Evolutionary conservation across 1,140 invertebrate genomes (phyloP), one percentile per base, ranked within the genome.

Genomic region (Agrilus planipennis): DNA sequence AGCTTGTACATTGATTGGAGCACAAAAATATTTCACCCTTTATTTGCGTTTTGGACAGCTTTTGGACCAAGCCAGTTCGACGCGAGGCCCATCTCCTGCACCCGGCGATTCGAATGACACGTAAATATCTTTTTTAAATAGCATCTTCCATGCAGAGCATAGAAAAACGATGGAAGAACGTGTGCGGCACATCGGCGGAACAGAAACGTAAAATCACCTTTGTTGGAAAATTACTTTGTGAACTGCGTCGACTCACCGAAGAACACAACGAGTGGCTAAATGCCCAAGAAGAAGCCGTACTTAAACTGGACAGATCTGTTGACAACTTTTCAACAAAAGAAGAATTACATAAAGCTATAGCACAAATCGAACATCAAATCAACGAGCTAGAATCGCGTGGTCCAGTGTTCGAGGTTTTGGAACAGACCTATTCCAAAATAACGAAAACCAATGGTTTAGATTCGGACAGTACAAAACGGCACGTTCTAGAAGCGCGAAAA

Each of bases 151-250:
- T 81, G 44, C 75, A 83, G 22, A 79, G 76, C 39, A 64, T 91
- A 0, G 84, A 90, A 49, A 74, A 76, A 52, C 73, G 81, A 42
- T 88, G 88, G 89, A 84, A 80, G 47, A 73, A 72, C 29, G 79
- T 89, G 17, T 89, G 85, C 56, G 71, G 73, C 6, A 69, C 77
- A 53, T 84, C 83, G 0, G 73, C 80, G 12, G 81, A 85, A 39
- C 67, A 79, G 3, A 81, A 81, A 56, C 63, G 61, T 14, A 79
- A 66, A 57, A 81, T 84, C 52, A 69, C 71, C 30, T 73, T 65
- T 44, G 68, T 74, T 0, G 83, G 81, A 77, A 72, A 73, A 41
- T 54, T 81, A 11, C 65, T 86, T 31, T 71, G 77, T 47, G 72
- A 79, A 34, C 57, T 86, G 5, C 59, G 76, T 7, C 68, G 65